phyloP scores from a whole-genome alignment of 2,797 vertebrate species.

The Alectoris magna region DNA sequence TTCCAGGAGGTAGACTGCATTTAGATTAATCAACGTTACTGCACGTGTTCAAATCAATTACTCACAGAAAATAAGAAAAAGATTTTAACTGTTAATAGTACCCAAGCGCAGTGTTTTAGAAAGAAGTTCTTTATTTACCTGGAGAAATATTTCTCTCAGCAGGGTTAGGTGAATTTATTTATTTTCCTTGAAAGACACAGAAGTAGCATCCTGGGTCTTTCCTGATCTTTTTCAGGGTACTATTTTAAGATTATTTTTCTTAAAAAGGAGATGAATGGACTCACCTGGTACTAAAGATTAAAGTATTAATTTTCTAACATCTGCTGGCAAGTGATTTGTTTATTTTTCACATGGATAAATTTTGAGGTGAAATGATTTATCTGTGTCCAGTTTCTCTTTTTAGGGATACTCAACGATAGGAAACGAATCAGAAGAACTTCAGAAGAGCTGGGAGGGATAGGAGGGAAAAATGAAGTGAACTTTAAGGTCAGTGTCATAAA shows the following conservation, averaged over 20 bases:
- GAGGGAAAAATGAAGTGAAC: conserved; percentile 43
- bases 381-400: conserved; percentile 45
- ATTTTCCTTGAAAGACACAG: background rate
- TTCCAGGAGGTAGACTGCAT: background rate
- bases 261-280: conserved; percentile 40
- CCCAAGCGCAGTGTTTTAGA: background rate
- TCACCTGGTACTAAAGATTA: conserved; percentile 19
- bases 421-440: conserved; percentile 52
- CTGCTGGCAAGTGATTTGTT: conserved; percentile 24
- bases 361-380: conserved; percentile 65
- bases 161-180: background rate
- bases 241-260: background rate
- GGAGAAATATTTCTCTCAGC: background rate
- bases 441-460: background rate
- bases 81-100: conserved; percentile 43
- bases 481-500: conserved; percentile 46
- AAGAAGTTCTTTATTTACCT: background rate
- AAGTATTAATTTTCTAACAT: conserved; percentile 48
- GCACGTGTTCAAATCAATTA: conserved; percentile 18
- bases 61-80: background rate
- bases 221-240: background rate
- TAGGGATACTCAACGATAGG: conserved; percentile 49
- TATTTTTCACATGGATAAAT: conserved; percentile 49
- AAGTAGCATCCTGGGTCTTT: background rate
- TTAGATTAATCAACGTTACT: background rate